Conservation (phyloP, 2,888 invertebrate genomes). For the Oasisia sp. region DNA sequence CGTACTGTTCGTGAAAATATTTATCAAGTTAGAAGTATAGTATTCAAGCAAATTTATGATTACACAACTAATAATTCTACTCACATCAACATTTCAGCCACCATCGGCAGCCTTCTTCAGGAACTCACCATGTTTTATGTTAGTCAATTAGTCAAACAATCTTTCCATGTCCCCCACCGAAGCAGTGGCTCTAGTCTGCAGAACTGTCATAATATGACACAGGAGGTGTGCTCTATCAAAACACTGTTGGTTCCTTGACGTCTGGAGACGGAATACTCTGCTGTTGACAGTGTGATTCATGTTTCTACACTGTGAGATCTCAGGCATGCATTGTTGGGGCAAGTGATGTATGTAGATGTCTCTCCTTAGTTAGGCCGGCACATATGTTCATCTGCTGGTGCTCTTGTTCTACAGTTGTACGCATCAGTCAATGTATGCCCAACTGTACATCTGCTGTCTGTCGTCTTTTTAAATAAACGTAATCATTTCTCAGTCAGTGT, state of each 20-base stretch:
- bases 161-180: neutral
- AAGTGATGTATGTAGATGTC: neutral
- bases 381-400: neutral
- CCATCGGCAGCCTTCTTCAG: no score
- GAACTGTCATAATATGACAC: neutral
- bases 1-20: neutral
- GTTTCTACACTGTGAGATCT: neutral
- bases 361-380: neutral
- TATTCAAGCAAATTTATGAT: no score
- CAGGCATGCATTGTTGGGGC: neutral
- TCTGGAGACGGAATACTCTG: neutral
- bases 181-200: constrained; percentile 1
- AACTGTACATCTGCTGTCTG: neutral
- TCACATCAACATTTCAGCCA: no score
- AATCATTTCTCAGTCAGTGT: neutral
- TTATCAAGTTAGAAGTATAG: neutral
- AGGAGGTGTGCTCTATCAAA: neutral
- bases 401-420: neutral
- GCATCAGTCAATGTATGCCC: neutral
- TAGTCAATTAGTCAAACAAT: neutral
- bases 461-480: neutral
- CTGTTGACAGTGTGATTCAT: neutral
- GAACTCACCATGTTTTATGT: no score
- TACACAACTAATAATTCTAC: no score
- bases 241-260: neutral